A percentile compares a stretch with the other conserved stretches of the same genome.
These are phyloP conservation scores for Aleiodes leptofemur DNA, from an alignment of 2,888 invertebrate genomes.

Conservation along the genomic window DNA sequence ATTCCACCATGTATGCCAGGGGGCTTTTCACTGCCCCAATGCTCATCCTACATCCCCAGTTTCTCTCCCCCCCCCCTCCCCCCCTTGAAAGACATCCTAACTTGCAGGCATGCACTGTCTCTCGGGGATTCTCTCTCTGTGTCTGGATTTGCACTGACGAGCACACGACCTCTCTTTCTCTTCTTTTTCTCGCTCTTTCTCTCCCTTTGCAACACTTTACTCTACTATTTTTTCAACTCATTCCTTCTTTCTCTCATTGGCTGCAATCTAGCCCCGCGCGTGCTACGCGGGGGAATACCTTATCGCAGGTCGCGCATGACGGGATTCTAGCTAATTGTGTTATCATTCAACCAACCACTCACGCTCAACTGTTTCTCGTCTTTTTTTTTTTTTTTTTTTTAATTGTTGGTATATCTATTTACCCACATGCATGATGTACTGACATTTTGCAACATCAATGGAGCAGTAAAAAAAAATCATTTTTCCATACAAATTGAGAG, in stretches of 20 bases:
- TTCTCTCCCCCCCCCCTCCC: not conserved
- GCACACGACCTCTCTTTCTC: not conserved
- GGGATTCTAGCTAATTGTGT: conserved; percentile 69
- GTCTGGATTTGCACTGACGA: conserved; percentile 30
- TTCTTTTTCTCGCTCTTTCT: not conserved
- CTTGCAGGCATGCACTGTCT: conserved; percentile 17
- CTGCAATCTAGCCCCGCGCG: conserved; percentile 3
- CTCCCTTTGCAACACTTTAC: not conserved
- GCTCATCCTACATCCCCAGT: not conserved
- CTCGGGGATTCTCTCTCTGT: conserved; percentile 20
- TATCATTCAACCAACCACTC: conserved; percentile 56
- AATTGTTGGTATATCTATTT: conserved; percentile 7
- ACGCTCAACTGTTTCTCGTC: conserved; percentile 21
- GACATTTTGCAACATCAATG: not conserved
- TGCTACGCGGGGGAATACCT: conserved; percentile 54
- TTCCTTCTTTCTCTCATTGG: not conserved
- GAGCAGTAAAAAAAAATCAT: not conserved
- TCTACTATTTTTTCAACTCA: conserved; percentile 17
- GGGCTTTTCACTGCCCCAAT: not conserved
- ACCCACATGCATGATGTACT: conserved; percentile 17
- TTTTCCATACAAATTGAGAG: not conserved
- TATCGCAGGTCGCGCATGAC: conserved; percentile 69
- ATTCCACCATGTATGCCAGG: not conserved
- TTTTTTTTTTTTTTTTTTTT: not conserved
- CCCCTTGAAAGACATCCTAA: conserved; percentile 1